phyloP scores from a whole-genome alignment of 2,113 vertebrate genomes.

The Epinephelus cyanopodus region DNA sequence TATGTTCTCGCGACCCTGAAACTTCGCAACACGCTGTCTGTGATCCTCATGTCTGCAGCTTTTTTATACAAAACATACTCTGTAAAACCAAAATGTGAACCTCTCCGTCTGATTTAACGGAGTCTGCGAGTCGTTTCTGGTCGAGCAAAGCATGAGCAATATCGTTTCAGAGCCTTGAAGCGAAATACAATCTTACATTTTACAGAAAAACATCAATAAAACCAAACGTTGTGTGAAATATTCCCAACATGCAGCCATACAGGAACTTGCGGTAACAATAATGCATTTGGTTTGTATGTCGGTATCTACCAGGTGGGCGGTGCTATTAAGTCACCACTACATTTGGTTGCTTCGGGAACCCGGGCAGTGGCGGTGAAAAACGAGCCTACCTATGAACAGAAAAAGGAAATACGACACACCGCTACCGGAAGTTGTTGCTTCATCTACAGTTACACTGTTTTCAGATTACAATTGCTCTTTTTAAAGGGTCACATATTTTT shows the following conservation, averaged over 20 bases:
- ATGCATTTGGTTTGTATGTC: neutral
- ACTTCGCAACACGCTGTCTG: constrained; percentile 94
- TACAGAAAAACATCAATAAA: neutral
- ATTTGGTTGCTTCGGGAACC: rapidly evolving
- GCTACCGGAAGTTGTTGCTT: neutral
- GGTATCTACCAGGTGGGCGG: constrained; percentile 16
- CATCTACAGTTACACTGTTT: too few species aligned
- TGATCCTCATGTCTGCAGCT: constrained; percentile 90
- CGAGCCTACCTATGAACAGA: neutral
- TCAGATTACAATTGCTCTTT: neutral
- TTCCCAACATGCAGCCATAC: rapidly evolving
- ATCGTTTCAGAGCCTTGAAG: rapidly evolving
- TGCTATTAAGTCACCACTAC: neutral
- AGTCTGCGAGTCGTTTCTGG: neutral
- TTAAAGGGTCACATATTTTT: neutral
- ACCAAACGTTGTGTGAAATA: too few species aligned
- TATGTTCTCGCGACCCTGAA: constrained; percentile 97
- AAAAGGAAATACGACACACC: constrained; percentile 34
- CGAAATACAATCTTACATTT: neutral
- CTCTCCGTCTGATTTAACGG: neutral
- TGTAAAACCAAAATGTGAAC: neutral
- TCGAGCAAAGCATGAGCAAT: neutral
- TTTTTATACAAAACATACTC: neutral
- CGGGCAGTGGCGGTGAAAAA: rapidly evolving
- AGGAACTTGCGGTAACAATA: rapidly evolving